Evolutionary conservation across 2,113 vertebrate species (phyloP).

Genomic region (Emydocephalus ijimae): DNA sequence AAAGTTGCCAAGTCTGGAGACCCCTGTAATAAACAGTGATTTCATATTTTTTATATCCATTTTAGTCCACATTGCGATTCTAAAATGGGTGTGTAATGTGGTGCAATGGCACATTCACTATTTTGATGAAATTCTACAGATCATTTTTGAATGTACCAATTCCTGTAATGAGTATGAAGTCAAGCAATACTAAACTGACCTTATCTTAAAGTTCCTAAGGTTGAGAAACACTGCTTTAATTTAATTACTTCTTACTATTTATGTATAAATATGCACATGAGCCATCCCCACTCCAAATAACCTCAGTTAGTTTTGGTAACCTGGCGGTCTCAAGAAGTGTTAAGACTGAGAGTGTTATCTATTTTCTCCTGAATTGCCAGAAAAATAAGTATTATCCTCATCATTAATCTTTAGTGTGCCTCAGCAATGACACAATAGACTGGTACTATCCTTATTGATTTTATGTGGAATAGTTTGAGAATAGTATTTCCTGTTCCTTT

Average conservation of each 20-base stretch:
- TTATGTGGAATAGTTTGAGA: neutral
- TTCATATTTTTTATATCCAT: neutral
- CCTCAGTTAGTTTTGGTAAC: neutral
- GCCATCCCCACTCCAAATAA: neutral
- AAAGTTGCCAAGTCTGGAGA: too few relatives aligned
- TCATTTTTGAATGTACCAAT: neutral
- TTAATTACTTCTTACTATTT: fast-evolving
- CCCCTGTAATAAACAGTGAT: neutral
- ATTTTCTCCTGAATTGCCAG: neutral
- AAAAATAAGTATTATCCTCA: neutral
- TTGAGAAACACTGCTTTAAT: neutral
- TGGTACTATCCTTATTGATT: neutral
- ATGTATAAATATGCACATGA: neutral
- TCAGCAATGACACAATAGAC: neutral
- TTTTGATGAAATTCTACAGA: neutral
- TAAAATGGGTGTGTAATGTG: neutral
- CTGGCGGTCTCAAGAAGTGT: neutral
- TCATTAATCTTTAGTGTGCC: neutral
- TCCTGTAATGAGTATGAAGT: neutral
- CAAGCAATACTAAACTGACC: neutral
- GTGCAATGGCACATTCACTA: neutral
- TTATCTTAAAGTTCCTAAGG: neutral
- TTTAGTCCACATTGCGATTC: neutral
- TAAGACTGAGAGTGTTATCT: neutral
- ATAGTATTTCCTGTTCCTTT: neutral